A percentile compares a stretch with the other conserved stretches of the same genome.
phyloP scores from a whole-genome alignment of 2,113 vertebrate species.

The Candoia aspera region DNA sequence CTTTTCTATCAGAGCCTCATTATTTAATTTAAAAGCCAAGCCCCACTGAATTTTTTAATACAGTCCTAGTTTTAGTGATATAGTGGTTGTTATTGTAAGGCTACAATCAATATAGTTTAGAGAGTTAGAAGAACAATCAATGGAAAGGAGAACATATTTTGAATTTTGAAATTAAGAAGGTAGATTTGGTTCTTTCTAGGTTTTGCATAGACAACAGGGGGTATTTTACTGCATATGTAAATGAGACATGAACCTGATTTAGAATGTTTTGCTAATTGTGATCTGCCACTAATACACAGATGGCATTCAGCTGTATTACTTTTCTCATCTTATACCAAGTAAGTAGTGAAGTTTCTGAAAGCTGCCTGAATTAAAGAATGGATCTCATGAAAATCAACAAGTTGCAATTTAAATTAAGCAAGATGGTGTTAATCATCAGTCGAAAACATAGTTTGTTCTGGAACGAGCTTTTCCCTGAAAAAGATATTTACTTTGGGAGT shows the following conservation, averaged over 20 bases:
- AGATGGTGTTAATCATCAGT: background rate
- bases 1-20: background rate
- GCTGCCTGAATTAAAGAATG: background rate
- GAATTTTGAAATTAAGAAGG: background rate
- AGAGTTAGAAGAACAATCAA: background rate
- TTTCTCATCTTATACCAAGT: background rate
- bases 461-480: background rate
- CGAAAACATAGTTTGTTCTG: background rate
- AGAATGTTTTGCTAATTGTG: background rate
- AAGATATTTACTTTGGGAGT: background rate
- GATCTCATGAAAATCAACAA: background rate
- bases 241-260: background rate
- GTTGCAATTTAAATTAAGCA: background rate
- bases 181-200: background rate
- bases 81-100: background rate
- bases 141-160: background rate
- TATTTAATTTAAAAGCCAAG: background rate
- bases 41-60: background rate
- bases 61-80: background rate
- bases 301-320: background rate
- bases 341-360: background rate
- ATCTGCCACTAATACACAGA: background rate
- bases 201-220: background rate
- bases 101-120: background rate
- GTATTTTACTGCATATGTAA: background rate